These are phyloP conservation scores for Endotricha flammealis DNA, from an alignment of 2,888 invertebrate genomes.

Conservation along the genomic window DNA sequence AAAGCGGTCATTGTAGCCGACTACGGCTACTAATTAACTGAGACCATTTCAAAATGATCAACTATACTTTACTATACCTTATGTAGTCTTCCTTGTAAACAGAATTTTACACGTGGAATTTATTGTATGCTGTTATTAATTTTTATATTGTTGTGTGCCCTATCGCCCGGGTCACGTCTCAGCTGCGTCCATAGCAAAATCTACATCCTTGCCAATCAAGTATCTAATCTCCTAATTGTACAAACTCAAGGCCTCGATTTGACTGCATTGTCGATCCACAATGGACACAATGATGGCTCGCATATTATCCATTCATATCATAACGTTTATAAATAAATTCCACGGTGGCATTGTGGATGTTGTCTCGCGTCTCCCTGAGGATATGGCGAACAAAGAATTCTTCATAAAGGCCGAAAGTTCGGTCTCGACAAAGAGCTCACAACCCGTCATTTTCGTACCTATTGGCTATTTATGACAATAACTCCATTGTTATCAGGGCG, in stretches of 20 bases:
- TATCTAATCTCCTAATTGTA: slow-evolving; percentile 62
- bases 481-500: slow-evolving; percentile 54
- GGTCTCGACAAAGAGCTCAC: slow-evolving; percentile 57
- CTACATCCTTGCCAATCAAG: slow-evolving; percentile 38
- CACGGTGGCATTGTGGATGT: slow-evolving; percentile 64
- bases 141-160: no score
- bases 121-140: no score
- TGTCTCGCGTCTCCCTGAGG: slow-evolving; percentile 67
- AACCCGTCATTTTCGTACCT: slow-evolving; percentile 76
- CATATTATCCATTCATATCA: slow-evolving; percentile 75
- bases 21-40: no score
- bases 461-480: slow-evolving; percentile 77
- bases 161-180: no score
- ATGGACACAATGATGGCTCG: slow-evolving; percentile 50
- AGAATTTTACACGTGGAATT: no score
- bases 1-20: no score
- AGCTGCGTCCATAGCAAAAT: slow-evolving; percentile 34
- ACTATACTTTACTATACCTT: no score
- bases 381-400: slow-evolving; percentile 65
- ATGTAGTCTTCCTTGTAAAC: no score
- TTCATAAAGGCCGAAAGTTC: slow-evolving; percentile 65
- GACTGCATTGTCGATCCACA: slow-evolving; percentile 41
- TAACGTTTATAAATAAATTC: slow-evolving; percentile 73
- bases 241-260: slow-evolving; percentile 53
- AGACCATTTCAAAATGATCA: no score